Evolutionary conservation across 1,140 invertebrate species (phyloP), one percentile per base, ranked within the genome.

Genomic region (Eumeta japonica): DNA sequence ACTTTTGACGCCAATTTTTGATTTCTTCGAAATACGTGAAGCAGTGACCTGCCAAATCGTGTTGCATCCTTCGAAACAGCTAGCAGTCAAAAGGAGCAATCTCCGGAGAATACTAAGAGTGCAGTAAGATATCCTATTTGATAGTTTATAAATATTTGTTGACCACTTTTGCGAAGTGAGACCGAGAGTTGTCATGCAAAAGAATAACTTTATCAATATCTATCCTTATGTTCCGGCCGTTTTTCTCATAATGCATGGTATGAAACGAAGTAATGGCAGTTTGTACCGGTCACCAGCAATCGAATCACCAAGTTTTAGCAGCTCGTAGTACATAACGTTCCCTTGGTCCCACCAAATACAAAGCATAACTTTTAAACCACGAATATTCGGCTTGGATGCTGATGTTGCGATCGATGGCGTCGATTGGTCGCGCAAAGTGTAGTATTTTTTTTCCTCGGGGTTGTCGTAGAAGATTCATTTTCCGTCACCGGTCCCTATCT

Each of bases 131-230:
- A 24, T 24, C 20, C 20, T n/a, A n/a, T n/a, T 24, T 24, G 20
- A n/a, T 24, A 24, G 20, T 24, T 24, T 24, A 24, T 24, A 24
- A 24, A 7, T 5, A 24, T 24, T 24, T 24, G 33, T 47, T 47
- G 1, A 47, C 48, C 10, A 14, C 14, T 42, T 45, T 42, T 20
- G 51, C 54, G 15, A 43, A 35, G 34, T 62, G 48, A 16, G 42
- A 49, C 15, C 45, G 49, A 32, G 47, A 50, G 33, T 55, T 61
- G 43, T 62, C 50, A 35, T 49, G 48, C 7, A 39, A 33, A n/a
- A 48, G 31, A 37, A 48, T 37, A 17, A 51, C 33, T 41, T 43
- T 45, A n/a, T 46, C 43, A n/a, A 15, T 46, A 32, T 33, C 35
- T 48, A 3, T 46, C 11, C 20, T 24, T 24, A n/a, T 24, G n/a